Evolutionary conservation across 2,888 invertebrate species (phyloP), one percentile per base, ranked within the genome.

Genomic region (Blastobasis lacticolella): DNA sequence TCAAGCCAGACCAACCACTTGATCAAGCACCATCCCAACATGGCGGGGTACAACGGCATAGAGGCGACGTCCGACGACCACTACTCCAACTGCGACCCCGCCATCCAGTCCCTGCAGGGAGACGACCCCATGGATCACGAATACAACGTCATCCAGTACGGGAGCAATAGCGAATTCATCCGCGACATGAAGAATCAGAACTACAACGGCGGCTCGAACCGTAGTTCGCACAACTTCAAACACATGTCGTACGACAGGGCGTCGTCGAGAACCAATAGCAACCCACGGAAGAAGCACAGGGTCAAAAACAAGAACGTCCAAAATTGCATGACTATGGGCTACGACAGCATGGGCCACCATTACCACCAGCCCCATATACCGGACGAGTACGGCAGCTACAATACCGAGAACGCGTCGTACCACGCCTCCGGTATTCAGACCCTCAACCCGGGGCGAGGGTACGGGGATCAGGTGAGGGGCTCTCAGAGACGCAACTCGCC

Each of bases 271-370:
- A 88, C 88, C 43, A 87, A 90, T 54, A 89, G 88, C 56, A 89
- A 89, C 57, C 88, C 88, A 6, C 75, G 89, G 37, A 88, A 88
- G 58, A 89, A 89, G 69, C 88, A 89, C 54, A 71, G 88, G 58
- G 74, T 78, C 37, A 89, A 89, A 70, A 88, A 87, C 57, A 88
- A 88, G 58, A 88, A 85, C 60, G 77, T 85, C 60, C 91, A 85
- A 74, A 91, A 83, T 64, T 91, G 75, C 75, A 91, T 72, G 91
- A 91, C 83, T 56, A 90, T 91, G 77, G 88, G 90, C 2, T 91
- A 91, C 71, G 91, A 91, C 57, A 71, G 89, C 0, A 76, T 86
- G 66, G 79, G 80, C 0, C 88, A 88, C 47, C 89, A 88, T 51
- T 89, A 89, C 65, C 89, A 89, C 49, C 89, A 88, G 60, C 90